Percentiles rank a stretch among this genome's conserved stretches.
phyloP scores from a whole-genome alignment of 2,113 vertebrate species.

The Pteropus alecto region DNA sequence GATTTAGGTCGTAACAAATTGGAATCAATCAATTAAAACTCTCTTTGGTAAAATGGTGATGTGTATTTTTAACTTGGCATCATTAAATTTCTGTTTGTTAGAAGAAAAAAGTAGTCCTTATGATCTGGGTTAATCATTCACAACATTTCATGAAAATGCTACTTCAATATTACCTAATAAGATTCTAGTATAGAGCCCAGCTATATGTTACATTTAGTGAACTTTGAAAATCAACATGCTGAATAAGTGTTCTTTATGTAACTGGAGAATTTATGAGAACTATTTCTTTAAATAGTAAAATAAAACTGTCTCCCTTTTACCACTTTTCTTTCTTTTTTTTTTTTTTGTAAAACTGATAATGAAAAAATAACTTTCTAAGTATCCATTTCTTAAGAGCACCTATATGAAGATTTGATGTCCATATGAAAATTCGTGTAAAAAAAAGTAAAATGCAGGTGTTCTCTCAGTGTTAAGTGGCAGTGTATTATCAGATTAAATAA shows the following conservation, averaged over 20 bases:
- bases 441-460: not conserved
- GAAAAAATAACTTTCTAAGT: conserved; percentile 23
- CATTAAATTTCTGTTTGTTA: conserved; percentile 3
- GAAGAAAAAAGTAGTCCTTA: not conserved
- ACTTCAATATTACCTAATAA: not conserved
- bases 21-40: conserved; percentile 65
- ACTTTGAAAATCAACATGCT: not conserved
- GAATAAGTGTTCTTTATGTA: not conserved
- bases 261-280: not conserved
- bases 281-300: conserved; percentile 12
- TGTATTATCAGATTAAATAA: conserved; percentile 48
- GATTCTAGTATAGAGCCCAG: not conserved
- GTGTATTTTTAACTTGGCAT: not conserved
- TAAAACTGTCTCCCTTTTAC: not conserved
- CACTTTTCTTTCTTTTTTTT: not conserved
- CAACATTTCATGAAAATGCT: not conserved
- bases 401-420: not conserved
- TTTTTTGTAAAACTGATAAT: not conserved
- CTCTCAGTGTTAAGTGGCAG: not conserved
- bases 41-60: not conserved
- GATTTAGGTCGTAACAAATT: conserved; percentile 64
- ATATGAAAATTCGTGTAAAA: not conserved
- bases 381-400: not conserved
- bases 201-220: not conserved
- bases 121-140: not conserved